phyloP scores from a whole-genome alignment of 2,113 vertebrate species.

The Cryptomyrus ogoouensis region DNA sequence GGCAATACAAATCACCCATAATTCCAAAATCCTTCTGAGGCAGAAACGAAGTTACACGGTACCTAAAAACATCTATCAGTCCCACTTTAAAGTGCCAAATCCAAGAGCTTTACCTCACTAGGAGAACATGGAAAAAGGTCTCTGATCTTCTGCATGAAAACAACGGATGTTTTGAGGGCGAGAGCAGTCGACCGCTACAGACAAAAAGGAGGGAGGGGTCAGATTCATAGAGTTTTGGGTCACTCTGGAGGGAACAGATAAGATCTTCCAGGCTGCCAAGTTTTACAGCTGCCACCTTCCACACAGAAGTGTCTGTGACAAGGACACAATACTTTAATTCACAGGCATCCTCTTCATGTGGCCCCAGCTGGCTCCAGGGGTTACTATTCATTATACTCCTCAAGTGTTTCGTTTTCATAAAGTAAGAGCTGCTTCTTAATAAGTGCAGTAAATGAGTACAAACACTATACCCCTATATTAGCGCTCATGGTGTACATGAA shows the following conservation, averaged over 20 bases:
- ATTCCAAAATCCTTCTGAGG: neutral
- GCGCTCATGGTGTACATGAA: neutral
- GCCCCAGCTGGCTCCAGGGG: slow-evolving; percentile 37
- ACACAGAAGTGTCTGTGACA: slow-evolving; percentile 53
- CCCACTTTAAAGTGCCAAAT: neutral
- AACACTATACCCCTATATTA: neutral
- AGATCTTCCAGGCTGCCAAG: slow-evolving; percentile 43
- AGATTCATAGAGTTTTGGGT: neutral
- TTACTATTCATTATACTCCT: slow-evolving; percentile 18
- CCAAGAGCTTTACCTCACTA: neutral
- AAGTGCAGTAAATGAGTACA: neutral
- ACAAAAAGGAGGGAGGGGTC: slow-evolving; percentile 7
- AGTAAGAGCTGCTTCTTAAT: neutral
- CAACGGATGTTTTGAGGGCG: neutral
- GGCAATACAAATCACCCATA: neutral
- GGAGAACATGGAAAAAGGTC: neutral
- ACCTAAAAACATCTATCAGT: neutral
- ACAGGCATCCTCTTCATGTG: slow-evolving; percentile 42
- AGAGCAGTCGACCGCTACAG: neutral
- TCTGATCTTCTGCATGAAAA: neutral
- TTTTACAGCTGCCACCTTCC: slow-evolving; percentile 57
- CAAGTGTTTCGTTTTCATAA: neutral
- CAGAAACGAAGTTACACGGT: neutral
- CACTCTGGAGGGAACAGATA: neutral
- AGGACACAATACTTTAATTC: slow-evolving; percentile 42